Percentiles rank a stretch among this genome's conserved stretches.
These are phyloP conservation scores for Scrobipalpa costella DNA, from an alignment of 2,888 invertebrate species.

Conservation along the genomic window DNA sequence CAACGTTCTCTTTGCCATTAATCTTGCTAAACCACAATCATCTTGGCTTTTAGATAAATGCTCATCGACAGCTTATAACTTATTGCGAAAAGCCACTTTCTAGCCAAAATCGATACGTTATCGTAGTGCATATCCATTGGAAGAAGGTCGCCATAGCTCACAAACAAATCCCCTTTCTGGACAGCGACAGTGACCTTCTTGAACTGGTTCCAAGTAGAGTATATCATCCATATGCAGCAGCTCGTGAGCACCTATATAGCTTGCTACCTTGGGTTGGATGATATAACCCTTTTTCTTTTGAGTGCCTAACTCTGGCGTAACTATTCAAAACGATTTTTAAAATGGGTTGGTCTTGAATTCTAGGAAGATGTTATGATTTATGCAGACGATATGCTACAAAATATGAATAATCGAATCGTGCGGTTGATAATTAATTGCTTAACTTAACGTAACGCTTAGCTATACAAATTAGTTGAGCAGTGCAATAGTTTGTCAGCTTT, in stretches of 20 bases:
- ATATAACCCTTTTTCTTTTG: too few species aligned
- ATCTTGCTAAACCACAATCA: background rate
- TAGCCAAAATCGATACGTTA: slow-evolving; percentile 3
- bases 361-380: too few species aligned
- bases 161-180: slow-evolving; percentile 1
- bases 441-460: too few species aligned
- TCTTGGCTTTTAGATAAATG: background rate
- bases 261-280: too few species aligned
- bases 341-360: too few species aligned
- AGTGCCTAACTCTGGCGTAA: background rate
- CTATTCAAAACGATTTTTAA: too few species aligned
- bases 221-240: background rate
- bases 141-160: slow-evolving; percentile 10
- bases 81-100: background rate
- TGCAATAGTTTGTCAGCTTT: too few species aligned
- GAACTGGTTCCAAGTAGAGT: background rate
- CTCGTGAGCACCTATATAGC: background rate
- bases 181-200: slow-evolving; percentile 10
- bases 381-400: too few species aligned
- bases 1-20: too few species aligned
- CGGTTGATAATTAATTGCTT: too few species aligned
- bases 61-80: background rate
- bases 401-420: too few species aligned
- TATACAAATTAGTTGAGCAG: too few species aligned
- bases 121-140: background rate